Conservation (phyloP, 2,888 invertebrate species). For the Latrodectus elegans region DNA sequence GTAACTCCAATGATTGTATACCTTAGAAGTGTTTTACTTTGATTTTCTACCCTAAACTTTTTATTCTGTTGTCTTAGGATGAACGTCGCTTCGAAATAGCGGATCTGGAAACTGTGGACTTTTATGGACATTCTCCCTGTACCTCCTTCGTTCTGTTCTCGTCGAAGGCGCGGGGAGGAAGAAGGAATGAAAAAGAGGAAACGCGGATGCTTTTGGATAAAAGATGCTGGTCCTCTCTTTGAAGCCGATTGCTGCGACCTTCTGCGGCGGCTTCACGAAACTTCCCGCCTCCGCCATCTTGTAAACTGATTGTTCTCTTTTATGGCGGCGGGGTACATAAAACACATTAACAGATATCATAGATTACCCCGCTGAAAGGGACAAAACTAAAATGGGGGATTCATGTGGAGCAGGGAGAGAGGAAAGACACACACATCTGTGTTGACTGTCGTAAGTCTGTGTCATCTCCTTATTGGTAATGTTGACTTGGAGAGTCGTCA, state of each 20-base stretch:
- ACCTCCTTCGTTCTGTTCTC: neutral
- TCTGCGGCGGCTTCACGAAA: slow-evolving; percentile 45
- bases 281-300: slow-evolving; percentile 62
- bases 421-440: slow-evolving; percentile 47
- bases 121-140: slow-evolving; percentile 9
- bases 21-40: no score
- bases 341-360: slow-evolving; percentile 68
- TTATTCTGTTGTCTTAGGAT: no score
- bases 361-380: slow-evolving; percentile 67
- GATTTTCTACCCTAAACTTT: no score
- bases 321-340: slow-evolving; percentile 64
- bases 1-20: no score
- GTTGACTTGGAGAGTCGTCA: slow-evolving; percentile 47
- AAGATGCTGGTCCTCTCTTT: slow-evolving; percentile 1
- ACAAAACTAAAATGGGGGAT: slow-evolving; percentile 65
- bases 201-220: slow-evolving; percentile 13
- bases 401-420: slow-evolving; percentile 48
- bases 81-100: no score
- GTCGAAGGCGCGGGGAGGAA: neutral
- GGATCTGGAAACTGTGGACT: slow-evolving; percentile 10
- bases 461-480: slow-evolving; percentile 61
- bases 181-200: slow-evolving; percentile 7
- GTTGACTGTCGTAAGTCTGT: slow-evolving; percentile 54
- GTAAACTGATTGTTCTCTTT: slow-evolving; percentile 65
- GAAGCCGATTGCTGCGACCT: slow-evolving; percentile 43